phyloP scores from a whole-genome alignment of 1,140 invertebrate genomes.

The Penaeus indicus region DNA sequence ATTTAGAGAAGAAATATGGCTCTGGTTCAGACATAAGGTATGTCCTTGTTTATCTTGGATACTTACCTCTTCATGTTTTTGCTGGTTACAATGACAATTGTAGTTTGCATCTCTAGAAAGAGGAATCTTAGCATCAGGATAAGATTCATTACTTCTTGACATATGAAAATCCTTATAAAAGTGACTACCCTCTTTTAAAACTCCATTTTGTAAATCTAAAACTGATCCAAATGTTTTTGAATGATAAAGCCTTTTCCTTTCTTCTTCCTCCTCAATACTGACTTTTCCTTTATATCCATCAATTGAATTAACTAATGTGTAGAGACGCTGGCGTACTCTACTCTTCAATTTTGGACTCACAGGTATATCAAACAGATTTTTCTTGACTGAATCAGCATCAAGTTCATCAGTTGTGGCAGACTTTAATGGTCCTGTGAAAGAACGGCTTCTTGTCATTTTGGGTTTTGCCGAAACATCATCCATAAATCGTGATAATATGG shows the following conservation, averaged over 20 bases:
- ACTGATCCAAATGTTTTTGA: too few species aligned
- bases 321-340: constrained; percentile 51
- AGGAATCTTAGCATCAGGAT: too few species aligned
- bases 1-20: background rate
- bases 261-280: constrained; percentile 20
- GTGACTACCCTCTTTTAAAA: too few species aligned
- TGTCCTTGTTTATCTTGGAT: background rate
- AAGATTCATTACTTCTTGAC: too few species aligned
- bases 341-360: constrained; percentile 55
- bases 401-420: background rate
- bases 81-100: background rate
- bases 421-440: constrained; percentile 21
- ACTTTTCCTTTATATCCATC: constrained; percentile 41
- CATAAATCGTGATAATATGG: background rate
- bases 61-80: too few species aligned
- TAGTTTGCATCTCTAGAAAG: too few species aligned
- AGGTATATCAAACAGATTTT: constrained; percentile 54
- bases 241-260: constrained; percentile 7
- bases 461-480: constrained; percentile 28
- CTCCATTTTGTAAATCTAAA: too few species aligned
- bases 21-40: background rate
- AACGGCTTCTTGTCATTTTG: constrained; percentile 16
- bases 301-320: constrained; percentile 55
- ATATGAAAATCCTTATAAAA: too few species aligned
- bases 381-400: constrained; percentile 27